Evolutionary conservation across 2,113 vertebrate genomes (phyloP).

Genomic region (Triplophysa tibetana): DNA sequence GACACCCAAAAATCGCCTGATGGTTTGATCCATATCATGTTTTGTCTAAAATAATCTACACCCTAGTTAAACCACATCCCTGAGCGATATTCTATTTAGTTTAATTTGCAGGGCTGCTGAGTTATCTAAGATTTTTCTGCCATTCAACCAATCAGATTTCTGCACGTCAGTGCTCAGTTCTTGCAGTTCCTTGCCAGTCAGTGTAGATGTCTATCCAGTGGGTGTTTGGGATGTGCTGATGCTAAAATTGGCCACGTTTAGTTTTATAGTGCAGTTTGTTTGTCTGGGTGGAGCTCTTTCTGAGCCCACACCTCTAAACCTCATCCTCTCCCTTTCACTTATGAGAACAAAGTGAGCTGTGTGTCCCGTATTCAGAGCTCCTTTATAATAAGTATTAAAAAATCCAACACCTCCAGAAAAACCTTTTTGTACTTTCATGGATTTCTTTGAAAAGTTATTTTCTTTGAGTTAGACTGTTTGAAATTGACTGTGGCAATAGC

Average conservation of each 20-base stretch:
- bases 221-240: slow-evolving; percentile 6
- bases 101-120: background rate
- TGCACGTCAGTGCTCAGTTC: background rate
- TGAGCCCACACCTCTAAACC: slow-evolving; percentile 48
- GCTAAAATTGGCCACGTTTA: slow-evolving; percentile 48
- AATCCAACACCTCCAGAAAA: background rate
- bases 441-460: too few relatives aligned
- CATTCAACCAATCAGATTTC: background rate
- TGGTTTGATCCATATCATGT: background rate
- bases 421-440: background rate
- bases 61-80: background rate
- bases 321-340: slow-evolving; percentile 26
- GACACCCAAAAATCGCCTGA: background rate
- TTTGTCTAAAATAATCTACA: background rate
- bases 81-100: background rate
- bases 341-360: slow-evolving; percentile 32
- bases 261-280: slow-evolving; percentile 41
- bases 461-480: background rate
- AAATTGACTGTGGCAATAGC: background rate
- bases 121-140: background rate
- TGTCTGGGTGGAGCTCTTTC: slow-evolving; percentile 43
- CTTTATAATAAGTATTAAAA: background rate
- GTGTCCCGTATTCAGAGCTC: background rate
- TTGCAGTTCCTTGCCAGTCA: background rate
- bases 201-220: slow-evolving; percentile 1